Percentiles rank a stretch among this genome's conserved stretches.
Evolutionary conservation across 2,888 invertebrate genomes (phyloP).

Genomic region (Dryomyza anilis): DNA sequence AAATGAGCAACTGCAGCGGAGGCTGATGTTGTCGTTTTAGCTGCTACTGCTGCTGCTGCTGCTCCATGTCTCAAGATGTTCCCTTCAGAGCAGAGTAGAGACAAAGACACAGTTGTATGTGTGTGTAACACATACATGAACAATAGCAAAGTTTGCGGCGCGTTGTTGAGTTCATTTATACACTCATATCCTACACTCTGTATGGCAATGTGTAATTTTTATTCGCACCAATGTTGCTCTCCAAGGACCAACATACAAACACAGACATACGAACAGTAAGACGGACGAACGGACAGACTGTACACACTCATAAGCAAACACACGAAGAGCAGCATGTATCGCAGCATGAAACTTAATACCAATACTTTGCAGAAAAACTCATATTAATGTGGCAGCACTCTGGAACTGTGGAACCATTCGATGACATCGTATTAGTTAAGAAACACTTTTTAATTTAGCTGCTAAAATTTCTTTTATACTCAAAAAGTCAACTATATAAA

Average conservation of each 20-base stretch:
- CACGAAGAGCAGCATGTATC: constrained; percentile 29
- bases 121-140: constrained; percentile 23
- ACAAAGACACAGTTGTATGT: neutral
- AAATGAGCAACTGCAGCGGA: constrained; percentile 55
- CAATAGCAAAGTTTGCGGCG: constrained; percentile 21
- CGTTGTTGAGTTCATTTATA: constrained; percentile 15
- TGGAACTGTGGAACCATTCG: constrained; percentile 11
- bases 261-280: constrained; percentile 21
- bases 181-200: constrained; percentile 6
- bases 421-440: too few species aligned
- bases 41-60: neutral
- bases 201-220: constrained; percentile 57
- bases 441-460: too few species aligned
- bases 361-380: constrained; percentile 49
- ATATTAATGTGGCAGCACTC: constrained; percentile 48
- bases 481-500: too few species aligned
- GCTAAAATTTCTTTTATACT: too few species aligned
- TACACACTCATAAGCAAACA: neutral
- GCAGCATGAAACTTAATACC: constrained; percentile 55
- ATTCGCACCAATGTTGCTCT: constrained; percentile 59
- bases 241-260: constrained; percentile 42
- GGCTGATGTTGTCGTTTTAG: neutral
- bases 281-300: constrained; percentile 18
- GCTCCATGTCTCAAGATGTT: constrained; percentile 51
- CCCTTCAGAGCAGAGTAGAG: constrained; percentile 40